Conservation (phyloP, 1,140 invertebrate genomes). For the Uloborus diversus region DNA sequence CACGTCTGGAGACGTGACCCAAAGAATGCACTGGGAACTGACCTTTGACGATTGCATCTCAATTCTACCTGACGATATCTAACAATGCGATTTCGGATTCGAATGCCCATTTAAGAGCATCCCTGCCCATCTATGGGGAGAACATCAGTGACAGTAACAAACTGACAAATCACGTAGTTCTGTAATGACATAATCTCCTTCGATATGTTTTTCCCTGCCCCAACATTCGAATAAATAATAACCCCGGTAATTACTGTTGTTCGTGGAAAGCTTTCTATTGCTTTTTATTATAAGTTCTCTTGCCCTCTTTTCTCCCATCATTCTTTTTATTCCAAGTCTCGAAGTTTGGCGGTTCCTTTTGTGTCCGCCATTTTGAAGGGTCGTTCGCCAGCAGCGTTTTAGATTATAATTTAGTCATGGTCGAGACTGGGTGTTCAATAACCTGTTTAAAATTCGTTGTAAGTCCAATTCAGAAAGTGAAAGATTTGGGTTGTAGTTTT, state of each 20-base stretch:
- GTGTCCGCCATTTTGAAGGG: background rate
- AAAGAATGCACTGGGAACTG: background rate
- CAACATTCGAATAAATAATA: background rate
- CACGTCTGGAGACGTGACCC: background rate
- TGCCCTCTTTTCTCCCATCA: background rate
- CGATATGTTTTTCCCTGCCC: background rate
- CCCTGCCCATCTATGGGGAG: too few relatives aligned
- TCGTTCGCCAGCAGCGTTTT: too few relatives aligned
- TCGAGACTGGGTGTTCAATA: too few relatives aligned
- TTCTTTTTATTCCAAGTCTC: too few relatives aligned
- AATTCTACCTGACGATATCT: background rate
- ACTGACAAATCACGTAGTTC: constrained; percentile 14
- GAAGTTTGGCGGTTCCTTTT: background rate
- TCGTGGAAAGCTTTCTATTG: background rate
- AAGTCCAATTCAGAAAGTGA: too few relatives aligned
- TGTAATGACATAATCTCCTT: constrained; percentile 8
- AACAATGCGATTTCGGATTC: background rate
- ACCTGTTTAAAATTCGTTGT: too few relatives aligned
- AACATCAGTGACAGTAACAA: background rate
- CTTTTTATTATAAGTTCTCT: background rate
- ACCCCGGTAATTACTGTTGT: background rate
- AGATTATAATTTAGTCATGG: too few relatives aligned
- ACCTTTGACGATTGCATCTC: constrained; percentile 2
- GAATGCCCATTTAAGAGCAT: background rate
- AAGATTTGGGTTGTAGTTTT: too few relatives aligned